Conservation (phyloP, 1,140 invertebrate species). For the Rhyzopertha dominica region DNA sequence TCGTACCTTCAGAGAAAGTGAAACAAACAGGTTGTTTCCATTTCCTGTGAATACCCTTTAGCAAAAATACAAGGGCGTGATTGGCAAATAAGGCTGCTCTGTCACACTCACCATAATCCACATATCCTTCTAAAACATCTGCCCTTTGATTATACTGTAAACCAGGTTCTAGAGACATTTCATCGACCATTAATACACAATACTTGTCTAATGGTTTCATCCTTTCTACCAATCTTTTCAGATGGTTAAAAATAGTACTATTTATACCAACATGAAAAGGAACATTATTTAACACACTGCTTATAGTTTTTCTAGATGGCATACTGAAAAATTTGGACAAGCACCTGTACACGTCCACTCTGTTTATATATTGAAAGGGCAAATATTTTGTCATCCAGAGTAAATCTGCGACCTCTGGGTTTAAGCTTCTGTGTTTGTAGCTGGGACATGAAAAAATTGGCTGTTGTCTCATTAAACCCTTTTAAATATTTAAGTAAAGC, state of each 20-base stretch:
- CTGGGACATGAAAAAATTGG: too few relatives aligned
- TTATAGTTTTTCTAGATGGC: too few relatives aligned
- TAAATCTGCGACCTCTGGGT: too few relatives aligned
- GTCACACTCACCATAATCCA: constrained; percentile 20
- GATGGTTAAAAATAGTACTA: constrained; percentile 3
- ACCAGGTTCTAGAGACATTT: constrained; percentile 14
- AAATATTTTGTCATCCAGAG: too few relatives aligned
- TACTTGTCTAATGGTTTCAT: constrained; percentile 7
- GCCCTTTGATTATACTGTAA: constrained; percentile 14
- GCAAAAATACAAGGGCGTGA: constrained; percentile 29
- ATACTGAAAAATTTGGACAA: too few relatives aligned
- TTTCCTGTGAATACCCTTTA: constrained; percentile 15
- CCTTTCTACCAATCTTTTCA: neutral
- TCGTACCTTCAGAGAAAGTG: neutral
- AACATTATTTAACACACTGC: too few relatives aligned
- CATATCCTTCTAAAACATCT: constrained; percentile 24
- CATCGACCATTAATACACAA: constrained; percentile 21
- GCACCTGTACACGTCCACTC: too few relatives aligned
- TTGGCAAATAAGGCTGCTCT: constrained; percentile 19
- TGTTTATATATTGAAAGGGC: too few relatives aligned
- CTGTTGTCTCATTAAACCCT: too few relatives aligned
- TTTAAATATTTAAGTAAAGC: too few relatives aligned
- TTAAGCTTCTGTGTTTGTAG: too few relatives aligned
- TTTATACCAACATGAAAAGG: neutral
- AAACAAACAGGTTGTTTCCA: constrained; percentile 28